Evolutionary conservation across 53 echinoderm and acorn worm genomes (phyloP), one percentile per base, ranked within the genome.

Genomic region (Zoroaster sp.): DNA sequence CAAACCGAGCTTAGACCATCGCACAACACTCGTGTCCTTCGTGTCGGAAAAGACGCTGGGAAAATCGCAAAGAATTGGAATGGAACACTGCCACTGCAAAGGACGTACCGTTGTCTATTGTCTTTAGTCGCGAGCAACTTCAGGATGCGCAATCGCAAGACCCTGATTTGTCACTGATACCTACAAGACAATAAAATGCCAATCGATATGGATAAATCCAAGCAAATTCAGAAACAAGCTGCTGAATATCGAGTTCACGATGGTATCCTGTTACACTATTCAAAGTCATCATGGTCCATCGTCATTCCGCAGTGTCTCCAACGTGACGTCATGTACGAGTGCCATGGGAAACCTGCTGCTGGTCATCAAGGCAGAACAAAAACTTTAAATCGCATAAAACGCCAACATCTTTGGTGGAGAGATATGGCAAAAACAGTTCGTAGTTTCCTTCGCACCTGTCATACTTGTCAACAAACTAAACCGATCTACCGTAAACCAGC

Each of bases 391-490:
- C 66, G 71, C 12, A 70, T 86, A 15, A 20, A 8, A 20, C 9
- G 37, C 13, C 31, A 87, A 32, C 43, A 17, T 34, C 70, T 86
- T 3, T 86, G 86, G 44, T 69, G 78, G 89, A 43, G 33, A 15
- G 71, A 36, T 25, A 52, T 74, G 12, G 9, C 46, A 25, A 28
- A 5, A 20, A 55, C 78, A 35, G 80, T 89, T 15, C 41, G 47
- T 18, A 47, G 45, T 32, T 89, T 43, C 38, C 14, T 43, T 21
- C 67, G 80, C 6, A 35, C n/a, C 9, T 89, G 89, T 47, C 25
- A 43, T 37, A 80, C 89, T 23, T 89, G 71, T 70, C 89, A 89
- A 40, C 31, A 21, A 25, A 69, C 66, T 14, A 89, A 89, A 55
- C 78, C 81, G 17, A 18, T 46, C 10, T 49, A 78, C 12, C 34